Evolutionary conservation across 2,113 vertebrate genomes (phyloP).

Genomic region (Psilopsiagon aurifrons): DNA sequence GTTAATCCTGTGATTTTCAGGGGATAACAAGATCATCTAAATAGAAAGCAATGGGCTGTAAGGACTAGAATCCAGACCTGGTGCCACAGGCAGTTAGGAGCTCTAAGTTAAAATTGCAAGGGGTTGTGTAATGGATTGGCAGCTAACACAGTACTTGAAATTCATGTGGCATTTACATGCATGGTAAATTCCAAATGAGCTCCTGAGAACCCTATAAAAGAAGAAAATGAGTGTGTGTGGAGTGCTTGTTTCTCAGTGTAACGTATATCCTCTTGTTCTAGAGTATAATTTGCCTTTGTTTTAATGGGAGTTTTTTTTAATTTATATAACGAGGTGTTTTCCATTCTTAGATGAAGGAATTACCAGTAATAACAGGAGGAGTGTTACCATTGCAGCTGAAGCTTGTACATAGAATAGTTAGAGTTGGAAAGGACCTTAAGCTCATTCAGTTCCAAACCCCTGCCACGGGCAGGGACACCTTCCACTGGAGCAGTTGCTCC

Average conservation of each 20-base stretch:
- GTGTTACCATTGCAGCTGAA: neutral
- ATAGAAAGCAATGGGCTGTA: neutral
- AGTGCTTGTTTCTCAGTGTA: neutral
- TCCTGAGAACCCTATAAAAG: constrained; percentile 46
- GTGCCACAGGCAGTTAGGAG: neutral
- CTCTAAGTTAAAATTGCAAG: constrained; percentile 16
- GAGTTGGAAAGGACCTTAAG: neutral
- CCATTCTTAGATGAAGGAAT: neutral
- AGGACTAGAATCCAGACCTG: neutral
- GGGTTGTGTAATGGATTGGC: constrained; percentile 33
- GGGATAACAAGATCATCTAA: neutral
- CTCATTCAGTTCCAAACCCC: neutral
- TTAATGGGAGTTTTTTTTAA: neutral
- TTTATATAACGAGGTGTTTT: neutral
- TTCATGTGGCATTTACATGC: constrained; percentile 60
- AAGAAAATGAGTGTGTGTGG: neutral
- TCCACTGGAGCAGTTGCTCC: neutral
- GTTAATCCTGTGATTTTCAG: neutral
- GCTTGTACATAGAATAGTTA: neutral
- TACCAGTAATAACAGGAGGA: neutral
- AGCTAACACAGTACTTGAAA: neutral
- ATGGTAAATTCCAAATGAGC: constrained; percentile 58
- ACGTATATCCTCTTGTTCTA: neutral
- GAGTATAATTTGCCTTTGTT: neutral
- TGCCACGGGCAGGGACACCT: neutral